Conservation (phyloP, 2,888 invertebrate genomes). For the Chrysomela aeneicollis region DNA sequence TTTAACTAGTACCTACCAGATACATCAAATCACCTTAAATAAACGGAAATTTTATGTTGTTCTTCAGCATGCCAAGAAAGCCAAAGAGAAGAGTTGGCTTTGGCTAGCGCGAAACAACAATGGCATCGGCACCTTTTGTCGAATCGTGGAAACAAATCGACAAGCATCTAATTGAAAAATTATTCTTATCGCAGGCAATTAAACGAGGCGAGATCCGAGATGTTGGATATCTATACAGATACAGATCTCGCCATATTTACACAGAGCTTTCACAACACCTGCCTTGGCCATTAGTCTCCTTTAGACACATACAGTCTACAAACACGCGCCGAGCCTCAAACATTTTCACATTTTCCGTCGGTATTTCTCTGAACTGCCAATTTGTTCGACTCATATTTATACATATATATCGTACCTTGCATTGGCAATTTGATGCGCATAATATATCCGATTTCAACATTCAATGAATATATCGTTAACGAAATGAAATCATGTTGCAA, state of each 20-base stretch:
- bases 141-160: not conserved
- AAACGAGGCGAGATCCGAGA: slow-evolving; percentile 1
- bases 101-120: too few species aligned
- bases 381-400: slow-evolving; percentile 13
- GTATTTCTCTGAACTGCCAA: slow-evolving; percentile 23
- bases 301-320: slow-evolving; percentile 18
- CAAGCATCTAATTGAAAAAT: not conserved
- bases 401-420: not conserved
- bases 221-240: not conserved
- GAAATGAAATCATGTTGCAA: not conserved
- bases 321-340: slow-evolving; percentile 13
- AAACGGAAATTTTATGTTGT: too few species aligned
- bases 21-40: too few species aligned
- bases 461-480: not conserved
- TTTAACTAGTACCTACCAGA: too few species aligned
- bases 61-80: too few species aligned
- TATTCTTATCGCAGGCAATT: slow-evolving; percentile 3
- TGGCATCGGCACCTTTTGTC: not conserved
- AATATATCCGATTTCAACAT: not conserved
- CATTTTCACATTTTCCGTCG: slow-evolving; percentile 26
- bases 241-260: slow-evolving; percentile 21
- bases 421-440: not conserved
- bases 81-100: too few species aligned
- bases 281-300: slow-evolving; percentile 15
- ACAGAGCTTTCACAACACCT: slow-evolving; percentile 26